Base-by-base conservation (phyloP, 2,113 vertebrate genomes). In the Sprattus sprattus region DNA sequence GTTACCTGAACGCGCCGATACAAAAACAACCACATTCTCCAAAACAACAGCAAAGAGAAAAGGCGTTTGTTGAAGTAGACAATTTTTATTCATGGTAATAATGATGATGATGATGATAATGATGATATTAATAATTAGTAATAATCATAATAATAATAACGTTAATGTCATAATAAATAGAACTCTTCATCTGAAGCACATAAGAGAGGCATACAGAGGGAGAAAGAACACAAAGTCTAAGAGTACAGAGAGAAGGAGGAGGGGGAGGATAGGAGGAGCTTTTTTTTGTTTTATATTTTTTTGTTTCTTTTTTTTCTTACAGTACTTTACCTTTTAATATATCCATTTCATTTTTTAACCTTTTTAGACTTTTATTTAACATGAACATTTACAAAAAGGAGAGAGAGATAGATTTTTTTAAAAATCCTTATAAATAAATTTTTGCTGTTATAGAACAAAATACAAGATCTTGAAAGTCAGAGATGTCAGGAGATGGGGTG, bases 391-490 rank as follows among this genome's bases (percentile, higher is more conserved):
- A 95, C 94, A 95, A 95, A 90, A 95, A 94, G 91, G 93, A 94
- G 91, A 93, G 92, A 94, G 92, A 93, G 91, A 92, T 92, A 91
- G 89, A 90, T 92, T 93, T 91, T 93, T 92, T 92, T 93, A 93
- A 94, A 95, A 95, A 94, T 92, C 92, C 91, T 94, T 95, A 95
- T 94, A 95, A 95, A 94, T 95, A 94, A 94, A 94, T 92, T 92
- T 78, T 94, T 92, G 92, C 94, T 89, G 91, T 93, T 93, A 91
- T 94, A 93, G 92, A 95, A 94, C 93, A 95, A 95, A 95, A 95
- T 93, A 95, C 94, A 95, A 93, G 92, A 93, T 94, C 93, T 93
- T 46, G 89, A 89, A 88, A 90, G 88, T 91, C n/a, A 78, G 32
- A 44, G 84, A 81, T 49, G 67, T 28, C 87, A 81, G 88, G 86